A percentile compares a stretch with the other conserved stretches of the same genome.
These are phyloP conservation scores for Allolobophora icterica DNA, from an alignment of 2,888 invertebrate genomes.

Conservation along the genomic window DNA sequence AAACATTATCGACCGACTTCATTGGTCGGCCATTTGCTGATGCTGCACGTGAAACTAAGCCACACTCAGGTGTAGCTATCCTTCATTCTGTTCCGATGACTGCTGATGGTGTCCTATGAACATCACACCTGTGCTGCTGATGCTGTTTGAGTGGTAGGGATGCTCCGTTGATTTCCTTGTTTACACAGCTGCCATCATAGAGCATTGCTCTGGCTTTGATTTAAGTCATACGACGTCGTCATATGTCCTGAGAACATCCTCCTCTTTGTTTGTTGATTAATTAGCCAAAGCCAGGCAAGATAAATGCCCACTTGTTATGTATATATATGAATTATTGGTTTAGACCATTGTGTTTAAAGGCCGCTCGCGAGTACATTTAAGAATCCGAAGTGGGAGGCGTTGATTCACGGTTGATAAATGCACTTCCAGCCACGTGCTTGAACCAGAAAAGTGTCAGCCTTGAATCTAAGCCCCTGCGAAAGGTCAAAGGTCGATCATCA, in stretches of 20 bases:
- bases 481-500: neutral
- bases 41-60: neutral
- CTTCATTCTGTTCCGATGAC: neutral
- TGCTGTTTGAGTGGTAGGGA: neutral
- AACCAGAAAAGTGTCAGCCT: neutral
- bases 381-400: neutral
- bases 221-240: neutral
- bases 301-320: neutral
- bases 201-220: neutral
- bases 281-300: neutral
- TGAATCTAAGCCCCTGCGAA: neutral
- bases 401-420: neutral
- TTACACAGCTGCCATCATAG: neutral
- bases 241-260: neutral
- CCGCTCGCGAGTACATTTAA: neutral
- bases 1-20: neutral
- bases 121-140: neutral
- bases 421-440: neutral
- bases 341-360: slow-evolving; percentile 17
- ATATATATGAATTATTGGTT: neutral
- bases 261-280: neutral
- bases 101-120: neutral
- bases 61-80: neutral
- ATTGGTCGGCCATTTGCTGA: neutral
- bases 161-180: neutral